Conservation (phyloP, 2,888 invertebrate genomes). For the Strigamia maritima region DNA sequence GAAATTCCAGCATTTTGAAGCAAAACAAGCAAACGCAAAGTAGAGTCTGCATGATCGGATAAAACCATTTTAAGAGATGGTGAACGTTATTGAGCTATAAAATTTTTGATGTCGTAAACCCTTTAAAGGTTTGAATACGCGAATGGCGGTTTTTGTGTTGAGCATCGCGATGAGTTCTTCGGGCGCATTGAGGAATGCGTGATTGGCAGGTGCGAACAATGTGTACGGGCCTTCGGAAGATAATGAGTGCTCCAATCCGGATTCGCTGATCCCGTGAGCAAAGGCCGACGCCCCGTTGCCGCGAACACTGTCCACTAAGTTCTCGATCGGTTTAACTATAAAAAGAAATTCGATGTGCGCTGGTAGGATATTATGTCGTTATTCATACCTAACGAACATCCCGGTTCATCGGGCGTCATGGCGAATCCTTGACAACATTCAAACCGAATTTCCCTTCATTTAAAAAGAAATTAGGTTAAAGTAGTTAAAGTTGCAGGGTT, state of each 20-base stretch:
- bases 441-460: slow-evolving; percentile 39
- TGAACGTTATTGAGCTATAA: too few relatives aligned
- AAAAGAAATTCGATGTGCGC: too few relatives aligned
- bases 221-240: slow-evolving; percentile 43
- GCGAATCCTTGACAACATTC: slow-evolving; percentile 41
- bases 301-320: slow-evolving; percentile 22
- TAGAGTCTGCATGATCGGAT: too few relatives aligned
- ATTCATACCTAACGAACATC: slow-evolving; percentile 40
- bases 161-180: slow-evolving; percentile 34
- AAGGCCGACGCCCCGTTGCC: slow-evolving; percentile 23
- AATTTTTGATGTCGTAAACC: too few relatives aligned
- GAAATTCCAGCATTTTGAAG: too few relatives aligned
- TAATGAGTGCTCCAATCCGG: slow-evolving; percentile 29
- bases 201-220: slow-evolving; percentile 43
- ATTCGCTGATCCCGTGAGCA: slow-evolving; percentile 23
- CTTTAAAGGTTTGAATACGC: not conserved
- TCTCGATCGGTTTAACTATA: slow-evolving; percentile 33
- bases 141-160: slow-evolving; percentile 35
- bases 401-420: slow-evolving; percentile 34
- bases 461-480: too few relatives aligned
- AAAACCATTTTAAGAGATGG: too few relatives aligned
- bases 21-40: too few relatives aligned
- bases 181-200: slow-evolving; percentile 42
- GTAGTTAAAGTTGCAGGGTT: too few relatives aligned
- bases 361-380: too few relatives aligned